Evolutionary conservation across 2,113 vertebrate species (phyloP).

Genomic region (Notechis scutatus): DNA sequence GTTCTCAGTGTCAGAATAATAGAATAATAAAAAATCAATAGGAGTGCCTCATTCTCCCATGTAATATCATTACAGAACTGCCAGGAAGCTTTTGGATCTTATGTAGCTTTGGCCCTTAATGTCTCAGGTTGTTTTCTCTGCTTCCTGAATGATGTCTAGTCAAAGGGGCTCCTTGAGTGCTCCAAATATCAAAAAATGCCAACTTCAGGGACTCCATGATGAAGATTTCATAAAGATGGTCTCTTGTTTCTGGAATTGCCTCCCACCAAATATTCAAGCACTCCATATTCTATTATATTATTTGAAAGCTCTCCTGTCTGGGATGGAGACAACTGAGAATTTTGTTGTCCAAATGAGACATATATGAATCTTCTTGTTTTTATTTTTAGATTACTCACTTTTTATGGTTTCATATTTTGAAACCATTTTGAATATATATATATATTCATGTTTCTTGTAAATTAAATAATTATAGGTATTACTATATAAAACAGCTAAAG

Average conservation of each 20-base stretch:
- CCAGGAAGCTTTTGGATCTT: background rate
- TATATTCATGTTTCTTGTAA: background rate
- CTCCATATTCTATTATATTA: background rate
- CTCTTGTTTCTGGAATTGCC: background rate
- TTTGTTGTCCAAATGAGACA: background rate
- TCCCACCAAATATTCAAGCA: background rate
- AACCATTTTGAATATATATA: too few relatives aligned
- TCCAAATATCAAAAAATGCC: background rate
- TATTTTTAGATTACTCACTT: background rate
- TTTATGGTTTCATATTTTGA: background rate
- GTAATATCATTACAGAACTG: background rate
- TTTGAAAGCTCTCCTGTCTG: background rate
- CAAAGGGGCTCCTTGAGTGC: background rate
- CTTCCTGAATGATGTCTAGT: background rate
- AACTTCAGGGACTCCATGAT: background rate
- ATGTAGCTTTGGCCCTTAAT: background rate
- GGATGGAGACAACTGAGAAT: background rate
- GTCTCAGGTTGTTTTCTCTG: background rate
- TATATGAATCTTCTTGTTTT: background rate
- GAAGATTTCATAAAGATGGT: background rate
- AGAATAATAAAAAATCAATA: background rate
- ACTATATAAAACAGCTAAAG: constrained; percentile 9
- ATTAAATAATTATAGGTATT: background rate
- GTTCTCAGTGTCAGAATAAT: too few relatives aligned
- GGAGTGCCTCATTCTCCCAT: background rate